A percentile compares a stretch with the other conserved stretches of the same genome.
phyloP scores from a whole-genome alignment of 2,797 vertebrate species.

The Bufotes viridis region DNA sequence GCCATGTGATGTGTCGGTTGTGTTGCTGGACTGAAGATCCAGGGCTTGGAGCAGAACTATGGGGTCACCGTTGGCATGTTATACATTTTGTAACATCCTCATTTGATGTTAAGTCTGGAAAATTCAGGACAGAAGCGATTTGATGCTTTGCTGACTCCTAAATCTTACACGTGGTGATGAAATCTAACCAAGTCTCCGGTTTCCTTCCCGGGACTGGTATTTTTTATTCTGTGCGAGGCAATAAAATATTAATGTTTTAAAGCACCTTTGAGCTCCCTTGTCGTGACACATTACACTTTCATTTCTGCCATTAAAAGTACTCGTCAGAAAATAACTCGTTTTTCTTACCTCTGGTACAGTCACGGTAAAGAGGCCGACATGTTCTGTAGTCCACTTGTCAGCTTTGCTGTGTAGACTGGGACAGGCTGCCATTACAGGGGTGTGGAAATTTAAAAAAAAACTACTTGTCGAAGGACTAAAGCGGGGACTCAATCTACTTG shows the following conservation, averaged over 20 bases:
- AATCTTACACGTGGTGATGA: slow-evolving; percentile 38
- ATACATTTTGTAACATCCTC: slow-evolving; percentile 11
- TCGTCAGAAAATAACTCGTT: neutral
- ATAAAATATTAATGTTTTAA: slow-evolving; percentile 48
- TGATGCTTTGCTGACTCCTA: slow-evolving; percentile 27
- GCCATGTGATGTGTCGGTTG: too few species aligned
- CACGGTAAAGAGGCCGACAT: too few species aligned
- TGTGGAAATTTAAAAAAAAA: too few species aligned
- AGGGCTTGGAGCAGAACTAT: too few species aligned
- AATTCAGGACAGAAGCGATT: slow-evolving; percentile 25
- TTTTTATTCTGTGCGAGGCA: neutral
- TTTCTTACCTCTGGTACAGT: too few species aligned
- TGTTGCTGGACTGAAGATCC: too few species aligned
- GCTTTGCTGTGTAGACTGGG: too few species aligned
- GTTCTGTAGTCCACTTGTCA: too few species aligned
- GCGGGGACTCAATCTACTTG: too few species aligned
- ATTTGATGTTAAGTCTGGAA: neutral
- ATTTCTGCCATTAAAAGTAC: neutral
- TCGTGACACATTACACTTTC: slow-evolving; percentile 30
- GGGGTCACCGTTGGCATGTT: too few species aligned
- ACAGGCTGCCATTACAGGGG: too few species aligned
- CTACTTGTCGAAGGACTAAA: too few species aligned
- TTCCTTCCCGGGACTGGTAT: slow-evolving; percentile 9
- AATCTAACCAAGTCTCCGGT: slow-evolving; percentile 55
- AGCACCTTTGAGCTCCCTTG: neutral